Percentiles rank a stretch among this genome's conserved stretches.
Conservation (phyloP, 2,888 invertebrate genomes). For the Smittia sp. region DNA sequence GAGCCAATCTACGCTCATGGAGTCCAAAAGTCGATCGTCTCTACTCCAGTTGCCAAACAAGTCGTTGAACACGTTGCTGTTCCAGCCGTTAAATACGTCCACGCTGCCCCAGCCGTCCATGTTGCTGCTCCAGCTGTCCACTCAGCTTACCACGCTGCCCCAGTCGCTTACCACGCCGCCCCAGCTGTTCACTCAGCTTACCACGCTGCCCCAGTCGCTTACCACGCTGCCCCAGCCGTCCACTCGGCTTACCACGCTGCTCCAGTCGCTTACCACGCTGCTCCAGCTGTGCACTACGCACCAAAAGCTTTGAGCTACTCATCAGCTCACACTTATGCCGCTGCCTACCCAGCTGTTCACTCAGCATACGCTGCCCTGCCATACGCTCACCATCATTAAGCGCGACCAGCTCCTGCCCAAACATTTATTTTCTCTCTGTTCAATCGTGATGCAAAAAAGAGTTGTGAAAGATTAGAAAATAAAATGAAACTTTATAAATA, state of each 20-base stretch:
- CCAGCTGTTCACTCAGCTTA: not conserved
- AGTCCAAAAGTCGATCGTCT: conserved; percentile 33
- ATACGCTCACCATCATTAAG: conserved; percentile 1
- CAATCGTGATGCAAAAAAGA: conserved; percentile 11
- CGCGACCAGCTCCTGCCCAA: not conserved
- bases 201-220: not conserved
- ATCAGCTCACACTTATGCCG: not conserved
- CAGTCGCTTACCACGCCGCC: conserved; percentile 5
- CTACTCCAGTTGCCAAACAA: conserved; percentile 30
- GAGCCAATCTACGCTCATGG: conserved; percentile 40
- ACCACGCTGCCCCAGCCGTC: not conserved
- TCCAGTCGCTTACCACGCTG: not conserved
- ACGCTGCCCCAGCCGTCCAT: not conserved
- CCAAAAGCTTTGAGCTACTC: not conserved
- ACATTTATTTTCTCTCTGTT: conserved; percentile 18
- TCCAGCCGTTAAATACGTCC: not conserved
- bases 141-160: conserved; percentile 11
- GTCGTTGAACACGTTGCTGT: conserved; percentile 32
- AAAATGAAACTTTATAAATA: conserved; percentile 18
- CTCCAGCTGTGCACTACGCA: not conserved
- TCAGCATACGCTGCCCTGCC: not conserved
- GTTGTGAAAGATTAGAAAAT: conserved; percentile 37
- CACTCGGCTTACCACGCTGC: not conserved
- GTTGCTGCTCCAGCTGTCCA: not conserved
- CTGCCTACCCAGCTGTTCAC: not conserved